These are phyloP conservation scores for Helicoverpa zea DNA, from an alignment of 1,140 invertebrate species.

Conservation along the genomic window DNA sequence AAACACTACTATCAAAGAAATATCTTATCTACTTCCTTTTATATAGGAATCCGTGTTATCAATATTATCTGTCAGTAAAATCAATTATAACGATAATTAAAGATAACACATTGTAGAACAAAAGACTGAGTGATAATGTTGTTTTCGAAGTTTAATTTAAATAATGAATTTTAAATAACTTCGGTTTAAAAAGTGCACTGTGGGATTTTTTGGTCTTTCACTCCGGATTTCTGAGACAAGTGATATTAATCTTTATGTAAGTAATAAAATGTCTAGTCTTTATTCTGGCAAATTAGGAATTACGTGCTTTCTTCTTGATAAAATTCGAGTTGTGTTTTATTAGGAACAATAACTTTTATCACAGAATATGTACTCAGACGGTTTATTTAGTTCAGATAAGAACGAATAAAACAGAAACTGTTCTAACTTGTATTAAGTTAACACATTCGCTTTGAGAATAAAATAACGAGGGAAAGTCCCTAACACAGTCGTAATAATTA, in stretches of 20 bases:
- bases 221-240: background rate
- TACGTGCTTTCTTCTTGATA: background rate
- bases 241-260: background rate
- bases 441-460: too few species aligned
- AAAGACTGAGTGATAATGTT: constrained; percentile 3
- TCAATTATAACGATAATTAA: constrained; percentile 12
- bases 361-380: too few species aligned
- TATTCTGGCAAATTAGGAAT: background rate
- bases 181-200: background rate
- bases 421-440: too few species aligned
- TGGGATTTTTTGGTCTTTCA: background rate
- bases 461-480: too few species aligned
- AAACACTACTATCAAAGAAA: background rate
- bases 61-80: background rate
- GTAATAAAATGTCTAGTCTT: background rate
- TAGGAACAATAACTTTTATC: too few species aligned
- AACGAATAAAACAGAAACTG: too few species aligned
- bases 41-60: constrained; percentile 3
- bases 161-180: background rate
- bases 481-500: too few species aligned
- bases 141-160: background rate
- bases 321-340: background rate
- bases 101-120: constrained; percentile 7
- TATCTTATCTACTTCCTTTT: constrained; percentile 17
- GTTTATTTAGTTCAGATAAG: too few species aligned